phyloP scores from a whole-genome alignment of 2,113 vertebrate species.

The Cryptotis parvus region DNA sequence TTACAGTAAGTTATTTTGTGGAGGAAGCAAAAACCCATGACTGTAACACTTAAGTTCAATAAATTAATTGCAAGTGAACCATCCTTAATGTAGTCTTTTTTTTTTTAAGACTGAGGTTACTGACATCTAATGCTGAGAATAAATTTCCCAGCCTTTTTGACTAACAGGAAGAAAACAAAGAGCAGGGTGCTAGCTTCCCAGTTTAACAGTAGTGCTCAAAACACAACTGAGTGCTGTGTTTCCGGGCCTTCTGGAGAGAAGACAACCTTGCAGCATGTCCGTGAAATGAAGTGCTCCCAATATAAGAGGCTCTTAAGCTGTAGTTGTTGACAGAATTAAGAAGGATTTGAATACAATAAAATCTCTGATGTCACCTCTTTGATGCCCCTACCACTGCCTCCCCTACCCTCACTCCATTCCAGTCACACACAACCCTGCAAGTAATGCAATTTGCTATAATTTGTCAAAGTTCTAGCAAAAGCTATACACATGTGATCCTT shows the following conservation, averaged over 20 bases:
- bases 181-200: not conserved
- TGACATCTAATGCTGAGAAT: not conserved
- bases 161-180: not conserved
- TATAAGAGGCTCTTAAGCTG: not conserved
- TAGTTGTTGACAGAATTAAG: not conserved
- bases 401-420: fast-evolving
- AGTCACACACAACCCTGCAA: not conserved
- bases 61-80: not conserved
- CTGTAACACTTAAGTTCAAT: not conserved
- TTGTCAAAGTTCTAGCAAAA: not conserved
- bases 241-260: slow-evolving; percentile 46
- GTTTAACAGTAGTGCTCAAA: not conserved
- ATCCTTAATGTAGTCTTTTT: not conserved
- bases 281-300: slow-evolving; percentile 2
- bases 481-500: not conserved
- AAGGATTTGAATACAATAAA: not conserved
- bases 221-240: not conserved
- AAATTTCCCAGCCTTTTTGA: not conserved
- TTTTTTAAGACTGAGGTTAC: not conserved
- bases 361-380: not conserved
- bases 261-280: not conserved
- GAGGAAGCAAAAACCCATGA: slow-evolving; percentile 32
- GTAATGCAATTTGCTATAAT: not conserved
- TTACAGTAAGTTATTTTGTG: slow-evolving; percentile 21
- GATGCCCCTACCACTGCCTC: not conserved